Evolutionary conservation across 2,888 invertebrate species (phyloP), one percentile per base, ranked within the genome.

Genomic region (Drosophila incognita): DNA sequence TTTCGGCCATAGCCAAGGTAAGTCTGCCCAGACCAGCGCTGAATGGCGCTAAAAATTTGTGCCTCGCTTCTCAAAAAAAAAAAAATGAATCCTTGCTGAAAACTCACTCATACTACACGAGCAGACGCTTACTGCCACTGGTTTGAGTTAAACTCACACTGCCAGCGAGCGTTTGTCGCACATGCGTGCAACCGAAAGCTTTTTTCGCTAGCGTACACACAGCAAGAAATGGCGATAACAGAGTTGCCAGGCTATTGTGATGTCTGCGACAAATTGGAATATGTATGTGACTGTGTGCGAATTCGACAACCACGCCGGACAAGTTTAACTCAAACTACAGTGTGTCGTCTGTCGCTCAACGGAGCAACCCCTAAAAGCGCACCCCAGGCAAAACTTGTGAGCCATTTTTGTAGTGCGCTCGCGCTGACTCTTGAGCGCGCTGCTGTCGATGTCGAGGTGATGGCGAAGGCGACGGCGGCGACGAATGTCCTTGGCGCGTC

Each of bases 1-100:
- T 93, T 72, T 93, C 95, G 93, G 94, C 94, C 92, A 94, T 95
- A 94, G 95, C 95, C 89, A 95, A 95, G 95, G 95, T 95, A 94
- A 93, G 92, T 88, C 54, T n/a, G 18, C 10, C 7, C 57, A 42
- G 31, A 31, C 57, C 62, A 72, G 54, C 49, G 62, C 40, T 49
- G 65, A 62, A 63, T 69, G 67, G 64, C 77, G 77, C 77, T 76
- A 77, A 72, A 71, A 76, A 56, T 57, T 29, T 69, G 72, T 58
- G 72, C 66, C 70, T 72, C 51, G 63, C 48, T 68, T 59, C 27
- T 49, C 11, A 6, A 42, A 62, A 74, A 60, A 70, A 62, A 31
- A 31, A 33, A 33, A 33, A 33, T 33, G 51, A 76, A 75, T 76
- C 57, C 33, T 54, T 70, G 53, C 67, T 74, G 75, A 82, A 82